phyloP scores from a whole-genome alignment of 2,113 vertebrate species.

The Oryzias curvinotus region DNA sequence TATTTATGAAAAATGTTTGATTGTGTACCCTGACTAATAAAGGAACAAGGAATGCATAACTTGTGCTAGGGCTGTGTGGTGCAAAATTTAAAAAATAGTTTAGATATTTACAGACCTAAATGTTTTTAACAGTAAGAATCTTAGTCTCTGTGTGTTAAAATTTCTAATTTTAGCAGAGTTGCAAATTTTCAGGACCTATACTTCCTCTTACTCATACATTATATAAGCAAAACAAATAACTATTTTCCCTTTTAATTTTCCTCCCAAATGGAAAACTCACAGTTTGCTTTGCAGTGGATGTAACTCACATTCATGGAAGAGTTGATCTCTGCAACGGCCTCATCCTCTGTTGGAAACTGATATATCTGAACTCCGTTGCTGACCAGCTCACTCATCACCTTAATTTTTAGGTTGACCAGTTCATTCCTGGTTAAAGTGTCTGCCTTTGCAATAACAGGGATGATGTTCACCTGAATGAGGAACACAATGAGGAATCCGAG shows the following conservation, averaged over 20 bases:
- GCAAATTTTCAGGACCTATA: too few relatives aligned
- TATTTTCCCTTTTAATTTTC: too few relatives aligned
- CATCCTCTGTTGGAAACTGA: constrained; percentile 95
- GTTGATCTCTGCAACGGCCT: constrained; percentile 92
- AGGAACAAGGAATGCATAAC: too few relatives aligned
- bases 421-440: constrained; percentile 95
- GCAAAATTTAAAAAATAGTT: background rate
- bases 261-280: too few relatives aligned
- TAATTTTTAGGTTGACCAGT: constrained; percentile 95
- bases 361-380: constrained; percentile 98
- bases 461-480: constrained; percentile 88
- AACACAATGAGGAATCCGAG: background rate
- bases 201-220: too few relatives aligned
- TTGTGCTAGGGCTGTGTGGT: background rate
- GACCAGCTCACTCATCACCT: constrained; percentile 97
- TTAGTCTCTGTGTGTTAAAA: too few relatives aligned
- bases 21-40: too few relatives aligned
- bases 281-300: too few relatives aligned
- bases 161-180: too few relatives aligned
- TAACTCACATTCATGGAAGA: constrained; percentile 94
- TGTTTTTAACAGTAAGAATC: background rate
- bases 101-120: background rate
- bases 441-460: constrained; percentile 95
- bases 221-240: too few relatives aligned
- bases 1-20: too few relatives aligned